Conservation (phyloP, 23 tunicate species). For the Ascidia mentula region DNA sequence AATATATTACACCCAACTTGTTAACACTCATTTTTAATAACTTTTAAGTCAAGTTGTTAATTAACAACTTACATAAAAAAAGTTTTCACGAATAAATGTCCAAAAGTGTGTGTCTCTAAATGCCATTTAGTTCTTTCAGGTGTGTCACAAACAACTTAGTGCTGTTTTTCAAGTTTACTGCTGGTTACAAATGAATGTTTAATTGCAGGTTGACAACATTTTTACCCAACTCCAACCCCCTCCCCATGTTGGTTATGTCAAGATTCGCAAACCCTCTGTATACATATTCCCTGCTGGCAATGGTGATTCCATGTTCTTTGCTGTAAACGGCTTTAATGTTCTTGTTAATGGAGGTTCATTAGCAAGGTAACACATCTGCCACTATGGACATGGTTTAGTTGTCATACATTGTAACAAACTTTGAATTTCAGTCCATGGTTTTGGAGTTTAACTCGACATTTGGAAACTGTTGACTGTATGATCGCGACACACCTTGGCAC, state of each 20-base stretch:
- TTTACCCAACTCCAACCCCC: conserved; percentile 66
- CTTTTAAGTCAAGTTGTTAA: no score
- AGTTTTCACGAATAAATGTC: no score
- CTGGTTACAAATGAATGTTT: no score
- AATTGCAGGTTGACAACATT: conserved; percentile 52
- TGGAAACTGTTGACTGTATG: conserved; percentile 64
- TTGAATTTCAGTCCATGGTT: conserved; percentile 54
- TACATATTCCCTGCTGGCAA: conserved; percentile 76
- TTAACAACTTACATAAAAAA: no score
- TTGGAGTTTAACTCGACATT: conserved; percentile 68
- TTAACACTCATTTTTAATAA: no score
- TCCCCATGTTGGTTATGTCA: conserved; percentile 42
- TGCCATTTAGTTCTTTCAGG: no score
- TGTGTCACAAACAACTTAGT: no score
- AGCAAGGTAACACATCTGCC: conserved; percentile 23
- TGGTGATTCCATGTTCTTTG: conserved; percentile 80
- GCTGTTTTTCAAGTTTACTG: no score
- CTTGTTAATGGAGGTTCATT: conserved; percentile 71
- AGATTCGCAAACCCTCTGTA: conserved; percentile 40
- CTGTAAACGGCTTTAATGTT: conserved; percentile 56
- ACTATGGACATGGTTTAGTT: neutral
- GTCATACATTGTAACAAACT: neutral
- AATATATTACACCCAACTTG: no score
- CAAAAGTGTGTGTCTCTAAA: no score
- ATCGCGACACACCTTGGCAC: conserved; percentile 65